A percentile compares a stretch with the other conserved stretches of the same genome.
These are phyloP conservation scores for Siniperca knerii DNA, from an alignment of 2,113 vertebrate genomes.

Conservation along the genomic window DNA sequence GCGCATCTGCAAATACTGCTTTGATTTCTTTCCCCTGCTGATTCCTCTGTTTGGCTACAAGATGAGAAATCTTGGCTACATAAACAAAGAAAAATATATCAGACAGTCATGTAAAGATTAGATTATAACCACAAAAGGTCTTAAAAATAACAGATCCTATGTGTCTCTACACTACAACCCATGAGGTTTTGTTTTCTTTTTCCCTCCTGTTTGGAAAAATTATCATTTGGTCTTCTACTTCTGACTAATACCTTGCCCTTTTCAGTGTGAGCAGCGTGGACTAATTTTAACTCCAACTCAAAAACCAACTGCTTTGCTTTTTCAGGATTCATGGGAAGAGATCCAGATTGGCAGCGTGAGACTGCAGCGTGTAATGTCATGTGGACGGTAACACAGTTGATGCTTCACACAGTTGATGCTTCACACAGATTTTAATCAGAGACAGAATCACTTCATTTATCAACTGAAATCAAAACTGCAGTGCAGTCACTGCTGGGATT, in stretches of 20 bases:
- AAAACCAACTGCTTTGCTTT: constrained; percentile 61
- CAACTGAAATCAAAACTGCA: constrained; percentile 1
- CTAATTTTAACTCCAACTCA: constrained; percentile 68
- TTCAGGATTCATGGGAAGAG: constrained; percentile 93
- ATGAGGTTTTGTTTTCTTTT: constrained; percentile 16
- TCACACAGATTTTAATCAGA: constrained; percentile 9
- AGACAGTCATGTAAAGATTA: background rate
- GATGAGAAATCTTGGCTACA: background rate
- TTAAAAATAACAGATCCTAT: background rate
- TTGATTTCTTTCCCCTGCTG: background rate
- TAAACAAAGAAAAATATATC: background rate
- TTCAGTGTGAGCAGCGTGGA: constrained; percentile 52
- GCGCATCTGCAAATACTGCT: background rate
- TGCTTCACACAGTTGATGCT: background rate
- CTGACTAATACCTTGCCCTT: constrained; percentile 65
- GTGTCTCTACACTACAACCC: background rate
- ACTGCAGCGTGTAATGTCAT: constrained; percentile 88
- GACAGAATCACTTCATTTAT: constrained; percentile 29
- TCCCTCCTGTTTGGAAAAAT: constrained; percentile 11
- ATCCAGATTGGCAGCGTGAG: constrained; percentile 89
- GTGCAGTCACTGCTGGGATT: background rate
- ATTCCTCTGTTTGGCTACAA: background rate
- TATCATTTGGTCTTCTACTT: constrained; percentile 32
- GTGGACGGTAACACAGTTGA: constrained; percentile 87
- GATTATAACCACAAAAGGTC: background rate